Percentiles rank a stretch among this genome's conserved stretches.
Evolutionary conservation across 2,797 vertebrate species (phyloP).

Genomic region (Leucoraja ocellata): DNA sequence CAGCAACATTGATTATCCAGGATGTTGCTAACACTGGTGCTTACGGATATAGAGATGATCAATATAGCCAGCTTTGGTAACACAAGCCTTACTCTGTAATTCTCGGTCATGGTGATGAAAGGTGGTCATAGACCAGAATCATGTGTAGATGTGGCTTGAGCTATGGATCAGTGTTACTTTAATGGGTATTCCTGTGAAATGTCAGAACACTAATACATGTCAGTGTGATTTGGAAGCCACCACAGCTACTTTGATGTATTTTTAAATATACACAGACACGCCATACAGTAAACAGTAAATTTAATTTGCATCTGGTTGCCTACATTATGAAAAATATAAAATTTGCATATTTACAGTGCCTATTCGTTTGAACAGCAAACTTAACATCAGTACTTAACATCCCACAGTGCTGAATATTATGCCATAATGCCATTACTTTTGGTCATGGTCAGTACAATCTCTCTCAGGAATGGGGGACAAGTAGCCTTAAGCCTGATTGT

Average conservation of each 20-base stretch:
- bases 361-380: no score
- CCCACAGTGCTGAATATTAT: no score
- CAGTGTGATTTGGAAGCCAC: conserved; percentile 33
- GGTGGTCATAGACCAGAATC: conserved; percentile 47
- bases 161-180: conserved; percentile 43
- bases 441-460: no score
- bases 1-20: conserved; percentile 13
- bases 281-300: not conserved
- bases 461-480: no score
- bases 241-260: not conserved
- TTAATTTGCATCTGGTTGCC: not conserved
- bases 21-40: conserved; percentile 10
- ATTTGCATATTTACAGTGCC: no score
- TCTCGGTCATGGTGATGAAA: not conserved
- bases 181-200: conserved; percentile 47
- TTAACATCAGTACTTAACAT: no score
- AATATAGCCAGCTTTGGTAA: conserved; percentile 14
- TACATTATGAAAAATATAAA: not conserved
- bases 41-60: not conserved
- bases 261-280: not conserved
- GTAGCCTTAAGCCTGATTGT: not conserved
- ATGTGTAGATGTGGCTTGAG: conserved; percentile 55
- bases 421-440: not conserved
- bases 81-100: not conserved
- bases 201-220: conserved; percentile 41